phyloP scores from a whole-genome alignment of 2,797 vertebrate species.

The Carcharodon carcharias region DNA sequence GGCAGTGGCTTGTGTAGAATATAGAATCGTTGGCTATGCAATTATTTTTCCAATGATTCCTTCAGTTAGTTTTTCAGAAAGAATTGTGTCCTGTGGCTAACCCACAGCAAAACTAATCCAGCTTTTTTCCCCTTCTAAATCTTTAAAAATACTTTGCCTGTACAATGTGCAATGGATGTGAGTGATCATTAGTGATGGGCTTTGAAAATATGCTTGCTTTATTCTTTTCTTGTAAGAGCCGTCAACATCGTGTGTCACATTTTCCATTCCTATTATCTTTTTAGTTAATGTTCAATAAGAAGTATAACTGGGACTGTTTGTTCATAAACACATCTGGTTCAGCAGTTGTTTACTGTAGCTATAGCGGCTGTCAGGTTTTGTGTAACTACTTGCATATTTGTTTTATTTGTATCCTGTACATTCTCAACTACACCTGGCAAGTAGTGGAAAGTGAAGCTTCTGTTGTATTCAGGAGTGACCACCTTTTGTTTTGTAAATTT shows the following conservation, averaged over 20 bases:
- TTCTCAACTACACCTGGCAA: slow-evolving; percentile 50
- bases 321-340: slow-evolving; percentile 68
- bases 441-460: slow-evolving; percentile 28
- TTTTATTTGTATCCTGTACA: slow-evolving; percentile 56
- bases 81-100: not conserved
- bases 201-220: slow-evolving; percentile 84
- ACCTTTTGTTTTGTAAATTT: not conserved
- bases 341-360: slow-evolving; percentile 68
- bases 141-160: slow-evolving; percentile 93
- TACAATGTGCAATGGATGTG: slow-evolving; percentile 99
- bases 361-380: slow-evolving; percentile 59
- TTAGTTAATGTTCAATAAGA: slow-evolving; percentile 52
- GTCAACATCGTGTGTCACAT: slow-evolving; percentile 66
- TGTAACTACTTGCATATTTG: slow-evolving; percentile 44
- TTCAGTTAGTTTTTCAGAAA: not conserved
- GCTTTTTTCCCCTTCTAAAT: slow-evolving; percentile 66
- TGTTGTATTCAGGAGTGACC: not conserved
- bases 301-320: slow-evolving; percentile 68
- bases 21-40: not conserved
- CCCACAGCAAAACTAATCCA: not conserved
- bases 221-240: slow-evolving; percentile 82
- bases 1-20: not conserved
- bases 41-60: not conserved
- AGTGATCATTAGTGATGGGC: slow-evolving; percentile 97
- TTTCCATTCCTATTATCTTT: slow-evolving; percentile 62